phyloP scores from a whole-genome alignment of 1,140 invertebrate species.

The Cephus cinctus region DNA sequence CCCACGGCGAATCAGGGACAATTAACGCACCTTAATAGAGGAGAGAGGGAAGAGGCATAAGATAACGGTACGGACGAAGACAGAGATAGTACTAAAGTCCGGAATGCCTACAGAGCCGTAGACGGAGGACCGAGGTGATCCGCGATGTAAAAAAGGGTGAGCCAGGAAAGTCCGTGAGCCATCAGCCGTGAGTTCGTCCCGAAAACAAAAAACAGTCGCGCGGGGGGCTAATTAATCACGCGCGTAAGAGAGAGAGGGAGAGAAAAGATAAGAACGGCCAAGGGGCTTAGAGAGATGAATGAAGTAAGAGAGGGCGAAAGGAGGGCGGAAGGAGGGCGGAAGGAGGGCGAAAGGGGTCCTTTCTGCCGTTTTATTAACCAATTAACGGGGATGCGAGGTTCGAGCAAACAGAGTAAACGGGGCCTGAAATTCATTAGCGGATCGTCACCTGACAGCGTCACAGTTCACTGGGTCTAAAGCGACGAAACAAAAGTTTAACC shows the following conservation, averaged over 20 bases:
- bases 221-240: constrained; percentile 33
- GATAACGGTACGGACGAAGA: too few species aligned
- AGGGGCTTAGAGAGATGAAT: too few species aligned
- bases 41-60: too few species aligned
- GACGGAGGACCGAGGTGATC: constrained; percentile 12
- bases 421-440: constrained; percentile 25
- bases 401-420: constrained; percentile 30
- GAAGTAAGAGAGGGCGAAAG: too few species aligned
- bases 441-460: constrained; percentile 11
- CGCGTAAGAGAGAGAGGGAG: constrained; percentile 31
- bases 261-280: too few species aligned
- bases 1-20: too few species aligned
- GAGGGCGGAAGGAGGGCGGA: too few species aligned
- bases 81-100: too few species aligned
- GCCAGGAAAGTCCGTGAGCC: background rate
- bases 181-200: constrained; percentile 17
- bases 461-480: constrained; percentile 15
- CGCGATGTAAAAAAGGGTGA: constrained; percentile 2
- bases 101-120: too few species aligned
- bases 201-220: constrained; percentile 28
- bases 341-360: too few species aligned
- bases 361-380: constrained; percentile 37
- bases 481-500: too few species aligned
- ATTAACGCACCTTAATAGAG: too few species aligned
- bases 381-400: constrained; percentile 27